phyloP scores from a whole-genome alignment of 2,888 invertebrate species.

The Sipha maydis region DNA sequence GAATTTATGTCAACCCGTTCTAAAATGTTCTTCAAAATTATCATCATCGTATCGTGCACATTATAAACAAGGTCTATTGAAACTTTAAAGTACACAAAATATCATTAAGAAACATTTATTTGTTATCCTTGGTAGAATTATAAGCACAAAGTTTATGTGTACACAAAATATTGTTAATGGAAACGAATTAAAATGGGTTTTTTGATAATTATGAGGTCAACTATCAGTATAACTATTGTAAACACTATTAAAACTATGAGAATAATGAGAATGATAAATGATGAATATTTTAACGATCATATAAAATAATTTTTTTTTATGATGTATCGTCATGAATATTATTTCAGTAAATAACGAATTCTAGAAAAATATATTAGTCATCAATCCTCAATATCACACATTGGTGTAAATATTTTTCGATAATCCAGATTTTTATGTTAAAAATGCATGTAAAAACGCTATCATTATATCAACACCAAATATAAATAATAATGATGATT shows the following conservation, averaged over 20 bases:
- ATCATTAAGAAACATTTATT: neutral
- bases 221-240: too few relatives aligned
- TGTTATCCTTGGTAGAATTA: slow-evolving; percentile 17
- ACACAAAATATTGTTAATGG: neutral
- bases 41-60: neutral
- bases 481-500: too few relatives aligned
- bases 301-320: too few relatives aligned
- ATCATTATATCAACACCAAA: too few relatives aligned
- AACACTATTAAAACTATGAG: too few relatives aligned
- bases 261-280: too few relatives aligned
- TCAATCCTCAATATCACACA: neutral
- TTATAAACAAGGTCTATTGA: slow-evolving; percentile 6
- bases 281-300: too few relatives aligned
- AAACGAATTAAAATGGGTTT: neutral
- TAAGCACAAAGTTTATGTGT: neutral
- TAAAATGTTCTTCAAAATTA: neutral
- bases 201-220: too few relatives aligned
- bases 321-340: too few relatives aligned
- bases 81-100: slow-evolving; percentile 15
- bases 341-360: neutral
- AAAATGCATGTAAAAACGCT: too few relatives aligned
- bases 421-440: too few relatives aligned
- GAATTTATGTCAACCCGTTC: slow-evolving; percentile 7
- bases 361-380: neutral
- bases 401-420: neutral